phyloP scores from a whole-genome alignment of 2,113 vertebrate genomes.

The Helogale parvula region DNA sequence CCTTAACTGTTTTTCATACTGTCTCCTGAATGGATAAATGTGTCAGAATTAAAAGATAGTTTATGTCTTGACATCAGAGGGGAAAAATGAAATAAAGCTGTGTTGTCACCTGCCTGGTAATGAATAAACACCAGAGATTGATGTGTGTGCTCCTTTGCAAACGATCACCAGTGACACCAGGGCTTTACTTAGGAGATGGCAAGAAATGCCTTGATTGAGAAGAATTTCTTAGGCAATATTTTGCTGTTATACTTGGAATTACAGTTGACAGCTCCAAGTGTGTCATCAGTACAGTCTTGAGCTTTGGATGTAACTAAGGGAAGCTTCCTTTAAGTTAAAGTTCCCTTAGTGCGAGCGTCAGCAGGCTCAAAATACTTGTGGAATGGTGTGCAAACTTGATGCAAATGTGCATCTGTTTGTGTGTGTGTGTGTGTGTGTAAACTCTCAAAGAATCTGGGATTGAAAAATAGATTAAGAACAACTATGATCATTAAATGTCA shows the following conservation, averaged over 20 bases:
- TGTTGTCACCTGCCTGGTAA: slow-evolving; percentile 41
- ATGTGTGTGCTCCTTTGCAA: slow-evolving; percentile 31
- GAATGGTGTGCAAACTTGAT: neutral
- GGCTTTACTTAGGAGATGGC: slow-evolving; percentile 37
- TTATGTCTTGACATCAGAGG: slow-evolving; percentile 62
- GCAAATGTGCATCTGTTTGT: neutral
- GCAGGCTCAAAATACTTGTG: neutral
- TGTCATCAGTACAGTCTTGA: neutral
- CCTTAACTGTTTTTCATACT: slow-evolving; percentile 60
- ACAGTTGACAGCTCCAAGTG: slow-evolving; percentile 40
- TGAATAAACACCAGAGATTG: slow-evolving; percentile 45
- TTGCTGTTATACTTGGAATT: slow-evolving; percentile 42
- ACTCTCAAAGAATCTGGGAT: neutral
- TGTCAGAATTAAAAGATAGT: slow-evolving; percentile 75
- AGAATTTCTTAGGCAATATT: slow-evolving; percentile 51
- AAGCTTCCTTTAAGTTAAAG: neutral
- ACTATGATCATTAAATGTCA: neutral
- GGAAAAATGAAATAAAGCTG: slow-evolving; percentile 60
- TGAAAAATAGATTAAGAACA: slow-evolving; percentile 18
- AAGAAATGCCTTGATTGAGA: slow-evolving; percentile 46
- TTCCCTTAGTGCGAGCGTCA: neutral
- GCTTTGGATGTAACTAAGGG: neutral
- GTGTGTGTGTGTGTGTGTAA: neutral
- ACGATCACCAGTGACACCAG: slow-evolving; percentile 39
- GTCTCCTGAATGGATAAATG: slow-evolving; percentile 69